Percentiles rank a stretch among this genome's conserved stretches.
These are phyloP conservation scores for Phasia obesa DNA, from an alignment of 2,888 invertebrate species.

Conservation along the genomic window DNA sequence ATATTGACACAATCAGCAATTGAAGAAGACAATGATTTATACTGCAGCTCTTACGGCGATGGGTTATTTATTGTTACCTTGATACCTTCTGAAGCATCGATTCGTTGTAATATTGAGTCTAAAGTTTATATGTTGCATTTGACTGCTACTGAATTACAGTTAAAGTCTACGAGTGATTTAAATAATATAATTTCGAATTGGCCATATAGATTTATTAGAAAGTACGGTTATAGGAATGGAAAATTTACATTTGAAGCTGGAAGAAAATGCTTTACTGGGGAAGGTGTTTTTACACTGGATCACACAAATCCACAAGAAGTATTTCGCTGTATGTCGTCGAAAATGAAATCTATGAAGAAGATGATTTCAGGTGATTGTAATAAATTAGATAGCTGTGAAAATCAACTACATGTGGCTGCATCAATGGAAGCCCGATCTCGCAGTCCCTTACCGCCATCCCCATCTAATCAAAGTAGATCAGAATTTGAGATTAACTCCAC, in stretches of 20 bases:
- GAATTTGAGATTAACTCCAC: constrained; percentile 81
- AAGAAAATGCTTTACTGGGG: constrained; percentile 92
- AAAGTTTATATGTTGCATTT: constrained; percentile 89
- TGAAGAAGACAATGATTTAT: constrained; percentile 94
- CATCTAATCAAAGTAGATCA: constrained; percentile 79
- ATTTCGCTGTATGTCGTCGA: constrained; percentile 90
- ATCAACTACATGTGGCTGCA: constrained; percentile 88
- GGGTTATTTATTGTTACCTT: constrained; percentile 91
- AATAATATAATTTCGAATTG: constrained; percentile 87
- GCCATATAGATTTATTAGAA: constrained; percentile 92
- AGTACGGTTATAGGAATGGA: constrained; percentile 93
- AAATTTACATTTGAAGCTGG: constrained; percentile 95
- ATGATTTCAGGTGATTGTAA: constrained; percentile 88
- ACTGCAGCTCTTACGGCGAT: constrained; percentile 90
- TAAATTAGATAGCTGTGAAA: constrained; percentile 88
- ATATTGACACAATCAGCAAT: constrained; percentile 83
- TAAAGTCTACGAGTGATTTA: constrained; percentile 86
- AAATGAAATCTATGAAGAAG: constrained; percentile 94
- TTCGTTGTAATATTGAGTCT: constrained; percentile 88
- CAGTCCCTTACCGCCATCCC: constrained; percentile 89
- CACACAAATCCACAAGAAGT: constrained; percentile 92
- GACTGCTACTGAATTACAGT: constrained; percentile 89
- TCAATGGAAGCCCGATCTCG: constrained; percentile 92
- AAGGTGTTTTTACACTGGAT: constrained; percentile 91
- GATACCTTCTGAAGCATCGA: constrained; percentile 90